Evolutionary conservation across 2,888 invertebrate genomes (phyloP).

Genomic region (Athrips mouffetella): DNA sequence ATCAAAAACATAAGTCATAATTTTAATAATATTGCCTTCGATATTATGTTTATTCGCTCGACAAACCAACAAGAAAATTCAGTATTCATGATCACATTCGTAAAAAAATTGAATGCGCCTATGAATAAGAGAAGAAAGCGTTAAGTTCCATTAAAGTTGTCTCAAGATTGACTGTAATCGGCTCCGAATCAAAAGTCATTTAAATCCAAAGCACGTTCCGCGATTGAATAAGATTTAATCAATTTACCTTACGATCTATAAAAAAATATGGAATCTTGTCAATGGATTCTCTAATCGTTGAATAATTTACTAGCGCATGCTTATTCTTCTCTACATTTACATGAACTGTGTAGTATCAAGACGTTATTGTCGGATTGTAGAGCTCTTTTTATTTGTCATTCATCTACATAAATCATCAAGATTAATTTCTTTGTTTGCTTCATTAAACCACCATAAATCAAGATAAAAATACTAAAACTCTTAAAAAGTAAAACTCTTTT

Average conservation of each 20-base stretch:
- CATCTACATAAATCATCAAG: constrained; percentile 5
- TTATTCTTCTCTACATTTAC: constrained; percentile 40
- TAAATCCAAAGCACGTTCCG: constrained; percentile 65
- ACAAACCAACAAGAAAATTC: constrained; percentile 40
- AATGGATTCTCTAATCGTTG: constrained; percentile 59
- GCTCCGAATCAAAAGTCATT: constrained; percentile 62
- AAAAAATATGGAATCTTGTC: constrained; percentile 46
- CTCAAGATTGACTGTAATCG: constrained; percentile 62
- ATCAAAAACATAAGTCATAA: constrained; percentile 67
- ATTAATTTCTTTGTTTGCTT: not conserved
- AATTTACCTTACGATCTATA: constrained; percentile 56
- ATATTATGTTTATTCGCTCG: constrained; percentile 40
- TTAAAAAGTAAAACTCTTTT: not conserved
- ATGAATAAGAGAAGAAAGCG: constrained; percentile 45
- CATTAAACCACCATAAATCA: not conserved
- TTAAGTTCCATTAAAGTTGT: constrained; percentile 45
- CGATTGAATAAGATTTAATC: constrained; percentile 69
- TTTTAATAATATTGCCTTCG: constrained; percentile 54
- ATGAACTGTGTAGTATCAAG: constrained; percentile 13
- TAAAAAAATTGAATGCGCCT: constrained; percentile 44
- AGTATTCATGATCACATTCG: constrained; percentile 39
- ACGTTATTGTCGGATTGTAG: constrained; percentile 9
- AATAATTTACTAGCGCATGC: constrained; percentile 62
- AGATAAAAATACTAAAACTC: not conserved
- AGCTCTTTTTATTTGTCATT: constrained; percentile 1